Base-by-base conservation (phyloP, 2,888 invertebrate genomes). In the Chalcis sispes region DNA sequence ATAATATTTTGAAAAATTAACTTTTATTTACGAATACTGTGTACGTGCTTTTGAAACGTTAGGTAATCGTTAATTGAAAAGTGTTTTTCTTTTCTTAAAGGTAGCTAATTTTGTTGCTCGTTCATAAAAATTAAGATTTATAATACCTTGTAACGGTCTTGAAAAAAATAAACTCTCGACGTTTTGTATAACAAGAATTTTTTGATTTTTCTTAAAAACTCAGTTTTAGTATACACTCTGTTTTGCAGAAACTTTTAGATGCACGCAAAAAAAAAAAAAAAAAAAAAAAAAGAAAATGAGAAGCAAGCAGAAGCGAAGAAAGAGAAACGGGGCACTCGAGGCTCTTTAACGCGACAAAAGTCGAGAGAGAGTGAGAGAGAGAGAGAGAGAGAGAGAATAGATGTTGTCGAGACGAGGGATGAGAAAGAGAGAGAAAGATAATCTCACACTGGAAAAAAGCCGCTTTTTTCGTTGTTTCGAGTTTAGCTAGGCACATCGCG, bases 271-370 rank as follows among this genome's bases (percentile, higher is more conserved):
- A 15, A 64, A 42, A 42, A n/a, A 10, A 56, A 50, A 29, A 61
- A 23, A 32, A 20, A 36, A 25, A 54, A 15, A 36, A 40, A 67
- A n/a, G 50, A 10, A 13, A 27, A 2, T 7, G n/a, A n/a, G n/a
- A n/a, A n/a, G n/a, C n/a, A n/a, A n/a, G n/a, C n/a, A n/a, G n/a
- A n/a, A n/a, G n/a, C n/a, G 50, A 50, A 50, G 1, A 36, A 20
- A 58, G 20, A 13, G 29, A 23, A 36, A 7, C 40, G 27, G 10
- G 15, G 50, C 20, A 48, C 70, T 54, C 32, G 62, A 54, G 42
- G 48, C 52, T 50, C 59, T 72, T 72, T 72, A 50, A 42, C 67
- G 69, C 48, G 61, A 71, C 54, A 67, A 79, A 75, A 76, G 74
- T 65, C 65, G 46, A 73, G 71, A 66, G 70, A 25, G 54, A 20